A percentile compares a stretch with the other conserved stretches of the same genome.
Conservation (phyloP, 35 echinoderm and acorn worm genomes). For the Ophioderma brevispina region DNA sequence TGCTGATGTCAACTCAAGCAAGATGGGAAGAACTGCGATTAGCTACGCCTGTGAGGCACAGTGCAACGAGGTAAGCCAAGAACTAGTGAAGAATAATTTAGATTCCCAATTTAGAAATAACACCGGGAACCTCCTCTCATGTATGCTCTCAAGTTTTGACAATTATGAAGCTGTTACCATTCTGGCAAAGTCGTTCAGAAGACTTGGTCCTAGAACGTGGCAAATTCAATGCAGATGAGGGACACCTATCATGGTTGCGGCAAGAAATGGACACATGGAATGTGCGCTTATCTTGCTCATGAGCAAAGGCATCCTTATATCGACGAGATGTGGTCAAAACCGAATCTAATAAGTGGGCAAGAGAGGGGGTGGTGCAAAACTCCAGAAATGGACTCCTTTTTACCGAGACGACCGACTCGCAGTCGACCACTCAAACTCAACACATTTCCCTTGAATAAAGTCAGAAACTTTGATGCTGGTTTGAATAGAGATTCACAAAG, state of each 20-base stretch:
- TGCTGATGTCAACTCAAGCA: constrained; percentile 84
- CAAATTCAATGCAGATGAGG: constrained; percentile 74
- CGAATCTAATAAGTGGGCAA: constrained; percentile 84
- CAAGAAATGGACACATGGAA: constrained; percentile 64
- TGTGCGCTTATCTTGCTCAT: constrained; percentile 71
- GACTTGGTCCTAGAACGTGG: constrained; percentile 79
- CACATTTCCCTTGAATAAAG: neutral
- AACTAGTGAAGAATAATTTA: constrained; percentile 88
- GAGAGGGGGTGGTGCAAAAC: constrained; percentile 71
- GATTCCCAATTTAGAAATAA: constrained; percentile 92
- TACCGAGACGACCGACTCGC: constrained; percentile 15
- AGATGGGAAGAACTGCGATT: constrained; percentile 84
- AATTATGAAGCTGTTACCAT: constrained; percentile 73
- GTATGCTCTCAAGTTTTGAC: constrained; percentile 62
- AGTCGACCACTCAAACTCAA: neutral
- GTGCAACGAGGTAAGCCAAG: constrained; percentile 62
- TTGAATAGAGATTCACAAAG: neutral
- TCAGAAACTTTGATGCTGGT: neutral
- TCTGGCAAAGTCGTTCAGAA: constrained; percentile 69
- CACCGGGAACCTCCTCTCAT: constrained; percentile 78
- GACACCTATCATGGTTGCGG: constrained; percentile 73
- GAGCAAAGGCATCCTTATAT: constrained; percentile 79
- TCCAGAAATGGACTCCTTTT: constrained; percentile 46
- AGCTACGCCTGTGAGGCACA: constrained; percentile 86
- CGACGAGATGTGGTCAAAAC: constrained; percentile 66